Conservation (phyloP, 2,797 vertebrate genomes). For the Potorous gilbertii region DNA sequence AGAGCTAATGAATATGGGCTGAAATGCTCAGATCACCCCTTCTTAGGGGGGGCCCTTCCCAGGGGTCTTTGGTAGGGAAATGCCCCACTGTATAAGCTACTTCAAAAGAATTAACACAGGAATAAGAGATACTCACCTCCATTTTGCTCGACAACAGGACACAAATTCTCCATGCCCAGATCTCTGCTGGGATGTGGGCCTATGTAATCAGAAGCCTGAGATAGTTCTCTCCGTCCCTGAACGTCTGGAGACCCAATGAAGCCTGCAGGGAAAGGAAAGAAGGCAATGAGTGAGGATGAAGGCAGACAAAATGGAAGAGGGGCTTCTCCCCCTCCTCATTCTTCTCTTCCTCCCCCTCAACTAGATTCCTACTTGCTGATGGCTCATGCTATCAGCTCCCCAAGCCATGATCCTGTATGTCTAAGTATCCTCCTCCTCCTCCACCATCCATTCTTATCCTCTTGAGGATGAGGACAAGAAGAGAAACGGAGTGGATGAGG, state of each 20-base stretch:
- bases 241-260: slow-evolving; percentile 39
- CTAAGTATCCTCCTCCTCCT: not conserved
- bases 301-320: not conserved
- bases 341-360: not conserved
- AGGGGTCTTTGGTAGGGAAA: not conserved
- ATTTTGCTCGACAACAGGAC: slow-evolving; percentile 63
- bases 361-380: slow-evolving; percentile 23
- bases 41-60: not conserved
- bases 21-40: not conserved
- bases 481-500: too few species aligned
- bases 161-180: slow-evolving; percentile 70
- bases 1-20: not conserved
- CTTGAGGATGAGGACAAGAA: too few species aligned
- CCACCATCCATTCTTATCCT: too few species aligned
- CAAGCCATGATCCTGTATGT: not conserved
- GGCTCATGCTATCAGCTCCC: not conserved
- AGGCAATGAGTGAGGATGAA: slow-evolving; percentile 9
- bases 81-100: not conserved
- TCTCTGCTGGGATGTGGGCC: slow-evolving; percentile 75
- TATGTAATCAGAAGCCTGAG: not conserved
- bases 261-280: slow-evolving; percentile 22
- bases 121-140: slow-evolving; percentile 71
- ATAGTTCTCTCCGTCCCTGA: not conserved
- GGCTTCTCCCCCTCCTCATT: not conserved
- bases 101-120: not conserved